Percentiles rank a stretch among this genome's conserved stretches.
Conservation (phyloP, 2,888 invertebrate species). For the Biston betularia region DNA sequence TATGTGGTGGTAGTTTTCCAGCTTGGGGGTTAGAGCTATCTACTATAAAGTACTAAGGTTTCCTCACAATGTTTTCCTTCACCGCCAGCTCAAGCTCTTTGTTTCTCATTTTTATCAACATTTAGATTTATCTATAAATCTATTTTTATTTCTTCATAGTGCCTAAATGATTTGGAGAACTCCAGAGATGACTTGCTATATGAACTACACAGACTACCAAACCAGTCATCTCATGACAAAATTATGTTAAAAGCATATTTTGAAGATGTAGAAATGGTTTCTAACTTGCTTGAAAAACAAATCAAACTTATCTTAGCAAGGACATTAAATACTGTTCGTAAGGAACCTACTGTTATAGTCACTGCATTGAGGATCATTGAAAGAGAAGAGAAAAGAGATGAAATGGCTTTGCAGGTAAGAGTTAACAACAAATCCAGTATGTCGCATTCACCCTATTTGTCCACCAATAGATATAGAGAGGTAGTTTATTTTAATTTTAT, state of each 20-base stretch:
- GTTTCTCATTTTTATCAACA: no score
- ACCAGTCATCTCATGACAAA: conserved; percentile 95
- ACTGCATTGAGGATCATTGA: conserved; percentile 98
- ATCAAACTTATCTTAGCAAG: conserved; percentile 95
- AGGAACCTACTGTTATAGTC: conserved; percentile 97
- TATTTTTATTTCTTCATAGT: conserved; percentile 77
- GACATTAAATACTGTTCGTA: conserved; percentile 96
- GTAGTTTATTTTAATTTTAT: no score
- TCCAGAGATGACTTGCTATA: conserved; percentile 98
- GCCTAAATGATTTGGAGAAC: conserved; percentile 97
- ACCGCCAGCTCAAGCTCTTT: no score
- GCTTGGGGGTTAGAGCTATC: no score
- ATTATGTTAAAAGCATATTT: conserved; percentile 98
- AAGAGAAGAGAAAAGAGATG: conserved; percentile 97
- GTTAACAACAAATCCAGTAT: neutral
- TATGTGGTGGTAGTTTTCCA: no score
- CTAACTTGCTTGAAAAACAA: conserved; percentile 95
- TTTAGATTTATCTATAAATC: neutral
- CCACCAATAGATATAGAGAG: neutral
- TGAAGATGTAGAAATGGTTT: conserved; percentile 96
- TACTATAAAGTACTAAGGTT: no score
- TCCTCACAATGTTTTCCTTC: no score
- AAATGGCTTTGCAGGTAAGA: conserved; percentile 90
- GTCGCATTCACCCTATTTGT: neutral
- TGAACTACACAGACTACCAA: conserved; percentile 97